A percentile compares a stretch with the other conserved stretches of the same genome.
Conservation (phyloP, 2,113 vertebrate genomes). For the Leucoraja erinaceus region DNA sequence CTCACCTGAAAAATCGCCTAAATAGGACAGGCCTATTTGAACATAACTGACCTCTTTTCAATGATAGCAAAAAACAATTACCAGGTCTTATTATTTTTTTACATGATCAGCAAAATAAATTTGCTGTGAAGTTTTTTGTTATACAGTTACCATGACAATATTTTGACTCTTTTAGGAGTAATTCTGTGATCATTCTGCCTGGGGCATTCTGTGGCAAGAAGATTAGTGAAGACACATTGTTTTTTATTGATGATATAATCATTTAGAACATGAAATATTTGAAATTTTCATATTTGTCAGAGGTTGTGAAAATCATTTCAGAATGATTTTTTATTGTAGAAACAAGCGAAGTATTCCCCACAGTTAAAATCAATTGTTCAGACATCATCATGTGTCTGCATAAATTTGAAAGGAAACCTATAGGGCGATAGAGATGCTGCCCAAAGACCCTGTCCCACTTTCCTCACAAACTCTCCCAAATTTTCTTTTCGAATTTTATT, state of each 20-base stretch:
- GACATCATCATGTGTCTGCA: not conserved
- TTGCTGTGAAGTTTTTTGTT: not conserved
- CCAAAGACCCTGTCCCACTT: no score
- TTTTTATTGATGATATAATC: not conserved
- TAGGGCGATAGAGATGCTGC: no score
- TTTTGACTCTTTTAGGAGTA: not conserved
- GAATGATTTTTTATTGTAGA: not conserved
- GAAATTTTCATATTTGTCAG: not conserved
- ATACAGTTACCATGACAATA: not conserved
- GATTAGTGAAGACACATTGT: not conserved
- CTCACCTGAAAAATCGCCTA: no score
- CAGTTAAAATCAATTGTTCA: not conserved
- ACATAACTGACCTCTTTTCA: not conserved
- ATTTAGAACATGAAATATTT: not conserved
- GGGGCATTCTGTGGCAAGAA: not conserved
- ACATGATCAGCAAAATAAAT: not conserved
- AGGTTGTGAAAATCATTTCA: not conserved
- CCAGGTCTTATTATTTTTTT: not conserved
- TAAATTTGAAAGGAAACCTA: not conserved
- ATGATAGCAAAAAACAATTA: not conserved
- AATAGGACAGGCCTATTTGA: not conserved
- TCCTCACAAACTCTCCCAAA: no score
- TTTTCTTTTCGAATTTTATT: no score
- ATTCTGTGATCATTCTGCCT: not conserved
- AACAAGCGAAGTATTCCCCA: not conserved